Percentiles rank a stretch among this genome's conserved stretches.
Conservation (phyloP, 2,113 vertebrate species). For the Platysteira castanea region DNA sequence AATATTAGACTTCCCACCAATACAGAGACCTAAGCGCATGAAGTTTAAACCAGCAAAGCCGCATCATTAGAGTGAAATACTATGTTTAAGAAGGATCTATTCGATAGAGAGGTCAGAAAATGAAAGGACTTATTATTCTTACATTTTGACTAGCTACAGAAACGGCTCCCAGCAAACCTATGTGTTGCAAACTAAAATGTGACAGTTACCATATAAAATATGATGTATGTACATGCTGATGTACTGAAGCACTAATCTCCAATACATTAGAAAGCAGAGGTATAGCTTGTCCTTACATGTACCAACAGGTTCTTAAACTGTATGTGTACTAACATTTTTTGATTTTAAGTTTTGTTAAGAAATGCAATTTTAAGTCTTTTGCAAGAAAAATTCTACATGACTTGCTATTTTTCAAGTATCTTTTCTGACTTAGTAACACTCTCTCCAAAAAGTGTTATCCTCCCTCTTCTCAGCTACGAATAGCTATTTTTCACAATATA, state of each 20-base stretch:
- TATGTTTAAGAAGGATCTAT: background rate
- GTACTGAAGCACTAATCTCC: background rate
- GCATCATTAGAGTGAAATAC: background rate
- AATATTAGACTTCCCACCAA: background rate
- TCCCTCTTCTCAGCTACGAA: background rate
- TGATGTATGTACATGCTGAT: background rate
- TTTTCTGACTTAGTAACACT: background rate
- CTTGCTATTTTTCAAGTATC: background rate
- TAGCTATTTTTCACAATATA: background rate
- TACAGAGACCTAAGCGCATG: background rate
- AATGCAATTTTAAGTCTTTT: background rate
- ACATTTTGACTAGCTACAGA: background rate
- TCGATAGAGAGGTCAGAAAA: background rate
- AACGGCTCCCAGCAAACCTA: background rate
- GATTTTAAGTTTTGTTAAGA: background rate
- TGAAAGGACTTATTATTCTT: background rate
- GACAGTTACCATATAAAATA: background rate
- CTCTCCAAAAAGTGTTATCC: background rate
- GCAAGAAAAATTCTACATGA: background rate
- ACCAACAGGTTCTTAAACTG: background rate
- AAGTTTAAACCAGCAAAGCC: background rate
- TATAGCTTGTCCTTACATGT: background rate
- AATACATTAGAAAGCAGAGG: background rate
- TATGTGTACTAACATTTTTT: background rate
- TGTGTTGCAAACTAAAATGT: background rate